Conservation (phyloP, 2,113 vertebrate genomes). For the Bubalus kerabau region DNA sequence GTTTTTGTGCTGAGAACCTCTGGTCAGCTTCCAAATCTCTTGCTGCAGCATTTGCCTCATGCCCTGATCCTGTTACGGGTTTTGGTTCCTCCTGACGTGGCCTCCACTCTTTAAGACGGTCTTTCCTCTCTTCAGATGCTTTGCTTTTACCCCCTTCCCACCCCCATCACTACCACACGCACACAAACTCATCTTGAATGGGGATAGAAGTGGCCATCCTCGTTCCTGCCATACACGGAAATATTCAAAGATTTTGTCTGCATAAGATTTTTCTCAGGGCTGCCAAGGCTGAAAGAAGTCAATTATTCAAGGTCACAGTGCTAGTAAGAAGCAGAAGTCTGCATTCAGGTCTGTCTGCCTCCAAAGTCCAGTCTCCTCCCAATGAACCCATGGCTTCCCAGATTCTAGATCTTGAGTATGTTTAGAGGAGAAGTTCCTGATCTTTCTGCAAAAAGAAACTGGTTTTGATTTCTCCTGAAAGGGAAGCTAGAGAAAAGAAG, state of each 20-base stretch:
- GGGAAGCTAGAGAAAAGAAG: neutral
- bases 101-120: too few relatives aligned
- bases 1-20: neutral
- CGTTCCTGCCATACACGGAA: neutral
- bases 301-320: neutral
- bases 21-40: neutral
- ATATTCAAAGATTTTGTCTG: neutral
- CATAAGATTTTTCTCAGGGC: neutral
- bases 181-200: neutral
- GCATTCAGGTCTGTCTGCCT: neutral
- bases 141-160: neutral
- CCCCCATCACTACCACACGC: neutral
- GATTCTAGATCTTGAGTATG: neutral
- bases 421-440: neutral
- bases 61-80: too few relatives aligned
- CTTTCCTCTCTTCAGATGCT: neutral
- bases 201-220: neutral
- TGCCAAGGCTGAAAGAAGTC: neutral
- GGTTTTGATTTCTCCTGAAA: neutral
- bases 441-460: neutral
- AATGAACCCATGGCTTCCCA: neutral
- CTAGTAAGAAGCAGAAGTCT: neutral
- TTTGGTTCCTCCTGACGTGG: neutral
- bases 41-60: rapidly evolving
- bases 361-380: neutral